Percentiles rank a stretch among this genome's conserved stretches.
Evolutionary conservation across 92 coral and sea anemone species (phyloP).

Genomic region (Parazoanthus swiftii): DNA sequence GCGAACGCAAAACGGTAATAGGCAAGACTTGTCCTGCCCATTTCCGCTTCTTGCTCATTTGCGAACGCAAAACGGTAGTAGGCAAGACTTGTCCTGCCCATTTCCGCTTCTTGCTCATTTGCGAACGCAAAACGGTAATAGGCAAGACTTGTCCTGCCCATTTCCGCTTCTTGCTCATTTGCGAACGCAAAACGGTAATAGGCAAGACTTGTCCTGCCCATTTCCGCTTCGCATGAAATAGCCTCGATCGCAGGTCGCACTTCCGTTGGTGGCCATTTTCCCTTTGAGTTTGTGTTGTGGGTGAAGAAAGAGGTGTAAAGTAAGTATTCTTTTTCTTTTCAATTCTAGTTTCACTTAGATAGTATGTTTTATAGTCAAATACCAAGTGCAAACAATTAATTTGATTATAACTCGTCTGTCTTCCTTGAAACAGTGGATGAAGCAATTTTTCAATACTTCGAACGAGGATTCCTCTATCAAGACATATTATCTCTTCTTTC

Average conservation of each 20-base stretch:
- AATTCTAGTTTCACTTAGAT: background rate
- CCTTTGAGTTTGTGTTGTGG: background rate
- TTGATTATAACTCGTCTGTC: background rate
- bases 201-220: too few species aligned
- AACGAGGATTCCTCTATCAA: constrained; percentile 26
- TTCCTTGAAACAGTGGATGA: constrained; percentile 37
- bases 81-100: background rate
- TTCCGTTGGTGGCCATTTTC: background rate
- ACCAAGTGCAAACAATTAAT: background rate
- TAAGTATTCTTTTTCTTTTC: constrained; percentile 20
- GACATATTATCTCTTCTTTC: constrained; percentile 33
- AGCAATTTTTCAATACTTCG: constrained; percentile 14
- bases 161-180: too few species aligned
- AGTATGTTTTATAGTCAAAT: background rate
- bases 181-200: too few species aligned
- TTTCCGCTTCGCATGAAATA: constrained; percentile 19
- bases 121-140: too few species aligned
- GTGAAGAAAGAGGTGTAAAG: constrained; percentile 4
- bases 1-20: too few species aligned
- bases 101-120: too few species aligned
- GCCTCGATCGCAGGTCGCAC: constrained; percentile 1
- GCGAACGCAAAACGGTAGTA: too few species aligned
- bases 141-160: too few species aligned
- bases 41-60: too few species aligned
- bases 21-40: too few species aligned